A percentile compares a stretch with the other conserved stretches of the same genome.
Evolutionary conservation across 2,888 invertebrate genomes (phyloP).

Genomic region (Standfussiana lucernea): DNA sequence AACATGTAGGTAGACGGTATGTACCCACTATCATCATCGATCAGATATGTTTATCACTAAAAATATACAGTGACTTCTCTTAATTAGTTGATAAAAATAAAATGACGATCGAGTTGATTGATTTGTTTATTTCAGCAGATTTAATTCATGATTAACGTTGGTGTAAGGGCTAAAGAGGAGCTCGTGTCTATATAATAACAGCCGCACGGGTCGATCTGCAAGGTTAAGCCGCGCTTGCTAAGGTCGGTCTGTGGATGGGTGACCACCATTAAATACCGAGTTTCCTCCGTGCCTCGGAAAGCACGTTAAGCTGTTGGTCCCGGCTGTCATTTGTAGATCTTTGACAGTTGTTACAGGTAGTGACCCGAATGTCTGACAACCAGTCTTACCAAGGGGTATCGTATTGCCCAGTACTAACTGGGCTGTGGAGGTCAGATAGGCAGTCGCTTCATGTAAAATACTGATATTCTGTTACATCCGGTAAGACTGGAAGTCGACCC

Average conservation of each 20-base stretch:
- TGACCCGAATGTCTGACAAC: neutral
- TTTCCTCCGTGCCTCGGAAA: neutral
- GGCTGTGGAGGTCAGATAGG: neutral
- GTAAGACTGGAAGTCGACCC: neutral
- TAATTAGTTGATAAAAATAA: neutral
- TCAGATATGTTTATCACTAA: constrained; percentile 19
- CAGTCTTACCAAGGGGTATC: neutral
- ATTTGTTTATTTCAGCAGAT: neutral
- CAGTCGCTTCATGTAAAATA: neutral
- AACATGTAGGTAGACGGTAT: constrained; percentile 16
- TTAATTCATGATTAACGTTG: neutral
- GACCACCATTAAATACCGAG: neutral
- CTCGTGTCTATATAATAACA: neutral
- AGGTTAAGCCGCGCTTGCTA: neutral
- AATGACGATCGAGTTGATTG: neutral
- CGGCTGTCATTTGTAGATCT: neutral
- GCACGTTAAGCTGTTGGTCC: neutral
- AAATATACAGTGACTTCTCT: neutral
- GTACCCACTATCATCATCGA: constrained; percentile 15
- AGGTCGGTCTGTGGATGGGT: neutral
- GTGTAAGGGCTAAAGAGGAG: neutral
- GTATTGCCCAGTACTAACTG: neutral
- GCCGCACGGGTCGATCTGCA: neutral
- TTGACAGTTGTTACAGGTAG: neutral
- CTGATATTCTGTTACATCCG: neutral